Base-by-base conservation (phyloP, 2,113 vertebrate genomes). In the Cololabis saira region DNA sequence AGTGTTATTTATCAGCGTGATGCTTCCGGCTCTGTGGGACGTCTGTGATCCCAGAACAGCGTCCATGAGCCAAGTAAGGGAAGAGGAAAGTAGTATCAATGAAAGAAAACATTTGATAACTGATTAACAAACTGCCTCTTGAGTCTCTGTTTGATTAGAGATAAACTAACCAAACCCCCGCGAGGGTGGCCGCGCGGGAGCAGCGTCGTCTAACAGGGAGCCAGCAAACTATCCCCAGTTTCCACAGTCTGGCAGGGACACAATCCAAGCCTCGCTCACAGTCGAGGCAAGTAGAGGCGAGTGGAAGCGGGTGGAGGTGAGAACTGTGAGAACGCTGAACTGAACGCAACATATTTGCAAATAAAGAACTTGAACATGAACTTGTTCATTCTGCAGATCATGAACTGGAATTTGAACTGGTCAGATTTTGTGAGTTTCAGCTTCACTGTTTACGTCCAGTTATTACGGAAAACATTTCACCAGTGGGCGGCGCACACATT, bases 241-340 rank as follows among this genome's bases (percentile, higher is more conserved):
- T 63, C 71, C 78, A 80, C 52, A 59, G 80, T 77, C 82, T 76
- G 72, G 78, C 83, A 82, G 74, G 72, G 61, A 82, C 74, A 62
- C 71, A 82, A 73, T 76, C 17, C 43, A 76, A 68, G 61, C 59
- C 54, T 75, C 77, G 76, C 51, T 49, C 50, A 41, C 21, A 60
- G 3, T n/a, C 67, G 78, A 47, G 71, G 84, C 60, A n/a, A n/a
- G 74, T 0, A 84, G 84, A 78, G 88, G 87, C 18, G 68, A 65
- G 75, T 9, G 45, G 50, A 77, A 61, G 59, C 67, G 47, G 61
- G 59, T 6, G 56, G 56, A 74, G 63, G 27, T 17, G 62, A 66
- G 61, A 72, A 64, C 27, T 64, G 49, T 50, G 41, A 72, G 61
- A 81, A 71, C 72, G 24, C 5, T 27, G 24, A 27, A n/a, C n/a